Percentiles rank a stretch among this genome's conserved stretches.
phyloP scores from a whole-genome alignment of 2,797 vertebrate species.

The Pitangus sulphuratus region DNA sequence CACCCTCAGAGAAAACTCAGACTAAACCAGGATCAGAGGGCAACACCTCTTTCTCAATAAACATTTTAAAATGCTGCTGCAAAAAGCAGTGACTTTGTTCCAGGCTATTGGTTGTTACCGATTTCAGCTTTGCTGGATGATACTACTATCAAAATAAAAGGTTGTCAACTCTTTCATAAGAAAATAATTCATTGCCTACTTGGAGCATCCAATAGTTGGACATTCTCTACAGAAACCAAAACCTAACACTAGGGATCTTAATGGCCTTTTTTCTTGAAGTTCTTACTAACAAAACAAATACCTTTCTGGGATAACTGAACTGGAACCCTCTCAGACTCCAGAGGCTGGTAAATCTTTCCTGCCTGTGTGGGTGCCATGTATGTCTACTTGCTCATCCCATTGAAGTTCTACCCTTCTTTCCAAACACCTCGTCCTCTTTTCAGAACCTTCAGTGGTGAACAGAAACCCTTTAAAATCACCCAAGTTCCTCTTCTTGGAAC shows the following conservation, averaged over 20 bases:
- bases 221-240: not conserved
- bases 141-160: not conserved
- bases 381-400: not conserved
- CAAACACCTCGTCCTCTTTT: not conserved
- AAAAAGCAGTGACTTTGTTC: not conserved
- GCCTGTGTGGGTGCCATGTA: not conserved
- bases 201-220: not conserved
- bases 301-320: not conserved
- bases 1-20: not conserved
- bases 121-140: not conserved
- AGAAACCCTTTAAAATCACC: not conserved
- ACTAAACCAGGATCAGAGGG: not conserved
- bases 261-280: not conserved
- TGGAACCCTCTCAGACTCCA: not conserved
- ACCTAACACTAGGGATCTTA: not conserved
- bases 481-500: not conserved
- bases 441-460: not conserved
- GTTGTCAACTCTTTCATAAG: not conserved
- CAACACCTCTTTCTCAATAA: not conserved
- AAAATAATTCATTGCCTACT: not conserved
- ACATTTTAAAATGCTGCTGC: not conserved
- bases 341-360: not conserved
- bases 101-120: not conserved
- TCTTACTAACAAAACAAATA: not conserved
- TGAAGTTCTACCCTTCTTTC: not conserved